Base-by-base conservation (phyloP, 2,888 invertebrate genomes). In the Mesorhabditis sp. region DNA sequence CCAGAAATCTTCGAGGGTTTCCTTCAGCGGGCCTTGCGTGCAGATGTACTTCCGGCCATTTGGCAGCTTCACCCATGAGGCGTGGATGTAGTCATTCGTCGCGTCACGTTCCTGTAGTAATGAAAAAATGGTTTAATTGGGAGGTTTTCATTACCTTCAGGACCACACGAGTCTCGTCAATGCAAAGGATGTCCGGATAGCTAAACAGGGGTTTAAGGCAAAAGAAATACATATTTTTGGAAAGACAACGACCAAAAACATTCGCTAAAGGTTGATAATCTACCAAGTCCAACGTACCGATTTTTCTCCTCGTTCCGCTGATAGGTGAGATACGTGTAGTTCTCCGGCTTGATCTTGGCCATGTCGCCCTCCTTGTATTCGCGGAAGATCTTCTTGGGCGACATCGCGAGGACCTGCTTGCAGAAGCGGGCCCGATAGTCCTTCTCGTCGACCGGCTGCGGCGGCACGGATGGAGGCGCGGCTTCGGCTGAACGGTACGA, bases 1-100 rank as follows among this genome's bases (percentile, higher is more conserved):
- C 95, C 96, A 97, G 88, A 97, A 96, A 86, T 96, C 96, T 72
- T 90, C 90, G 67, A 93, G 90, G 0, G 96, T 96, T 76, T 92
- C 91, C 43, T 92, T 91, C 78, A 97, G 89, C 86, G 95, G 95
- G 67, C 96, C 91, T 88, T 80, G 80, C 10, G 78, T 73, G 45
- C 74, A 74, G 69, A 80, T 80, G 68, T 79, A 80, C 42, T 65
- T 69, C 42, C 66, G 74, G 6, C 70, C 65, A 41, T 74, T 70
- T 15, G 74, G 74, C 68, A 74, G 67, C n/a, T 44, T 72, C 66
- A 80, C 72, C 75, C 75, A 80, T 65, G 65, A 72, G 7, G 79
- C 80, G 69, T 80, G 76, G 65, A 80, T 80, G 72, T 80, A 80
- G 63, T 79, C 76, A 10, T 74, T 67, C 4, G 72, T 70, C 7